Conservation (phyloP, 2,113 vertebrate genomes). For the Solea solea region DNA sequence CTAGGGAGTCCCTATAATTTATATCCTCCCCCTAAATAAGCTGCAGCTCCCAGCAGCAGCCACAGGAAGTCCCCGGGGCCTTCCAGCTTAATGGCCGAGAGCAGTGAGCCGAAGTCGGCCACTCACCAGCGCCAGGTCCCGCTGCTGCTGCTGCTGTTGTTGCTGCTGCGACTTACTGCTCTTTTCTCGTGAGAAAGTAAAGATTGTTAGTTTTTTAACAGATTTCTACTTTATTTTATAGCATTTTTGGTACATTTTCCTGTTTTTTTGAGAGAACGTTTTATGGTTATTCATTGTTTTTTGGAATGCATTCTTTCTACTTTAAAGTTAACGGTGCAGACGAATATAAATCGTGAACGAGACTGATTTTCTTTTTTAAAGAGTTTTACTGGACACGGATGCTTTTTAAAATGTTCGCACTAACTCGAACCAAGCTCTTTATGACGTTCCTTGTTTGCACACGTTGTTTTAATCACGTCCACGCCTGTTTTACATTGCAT, state of each 20-base stretch:
- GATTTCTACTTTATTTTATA: neutral
- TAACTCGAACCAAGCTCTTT: neutral
- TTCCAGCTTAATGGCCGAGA: slow-evolving; percentile 49
- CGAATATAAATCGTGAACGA: neutral
- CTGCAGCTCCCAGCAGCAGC: slow-evolving; percentile 28
- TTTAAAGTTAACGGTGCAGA: neutral
- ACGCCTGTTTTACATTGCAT: neutral
- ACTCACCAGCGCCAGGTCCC: slow-evolving; percentile 13
- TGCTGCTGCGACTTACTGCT: neutral
- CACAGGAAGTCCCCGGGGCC: slow-evolving; percentile 63
- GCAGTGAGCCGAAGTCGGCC: slow-evolving; percentile 46
- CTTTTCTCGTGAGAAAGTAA: neutral
- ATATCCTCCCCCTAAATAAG: slow-evolving; percentile 71
- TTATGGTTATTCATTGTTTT: neutral
- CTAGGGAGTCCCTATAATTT: slow-evolving; percentile 71
- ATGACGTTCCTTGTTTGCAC: neutral
- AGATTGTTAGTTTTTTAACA: neutral
- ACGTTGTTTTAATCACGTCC: neutral
- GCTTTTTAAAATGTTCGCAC: neutral
- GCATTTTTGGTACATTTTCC: neutral
- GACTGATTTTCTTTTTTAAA: neutral
- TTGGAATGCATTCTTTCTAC: neutral
- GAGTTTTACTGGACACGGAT: neutral
- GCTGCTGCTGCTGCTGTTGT: slow-evolving; percentile 25
- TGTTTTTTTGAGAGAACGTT: neutral